Percentiles rank a stretch among this genome's conserved stretches.
These are phyloP conservation scores for Dermatemys mawii DNA, from an alignment of 2,113 vertebrate genomes.

Conservation along the genomic window DNA sequence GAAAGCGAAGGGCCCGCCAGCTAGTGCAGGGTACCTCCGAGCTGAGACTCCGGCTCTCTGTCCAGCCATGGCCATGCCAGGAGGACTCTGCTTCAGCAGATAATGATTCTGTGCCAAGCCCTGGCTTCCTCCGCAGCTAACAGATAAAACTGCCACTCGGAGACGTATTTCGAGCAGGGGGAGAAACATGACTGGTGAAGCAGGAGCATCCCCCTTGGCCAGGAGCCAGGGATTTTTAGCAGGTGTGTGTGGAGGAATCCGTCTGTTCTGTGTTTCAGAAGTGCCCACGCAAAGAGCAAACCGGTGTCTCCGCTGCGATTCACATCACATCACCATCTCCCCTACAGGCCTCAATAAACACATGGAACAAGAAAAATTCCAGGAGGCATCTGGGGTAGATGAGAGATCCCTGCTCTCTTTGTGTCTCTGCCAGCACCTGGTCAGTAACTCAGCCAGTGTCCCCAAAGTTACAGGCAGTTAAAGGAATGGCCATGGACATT, in stretches of 20 bases:
- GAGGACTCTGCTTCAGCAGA: neutral
- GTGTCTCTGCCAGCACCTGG: neutral
- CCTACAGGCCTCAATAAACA: neutral
- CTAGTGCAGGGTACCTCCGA: fast-evolving
- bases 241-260: neutral
- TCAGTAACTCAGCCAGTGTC: neutral
- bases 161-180: neutral
- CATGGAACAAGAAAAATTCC: neutral
- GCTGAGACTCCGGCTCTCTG: neutral
- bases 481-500: neutral
- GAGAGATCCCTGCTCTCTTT: neutral
- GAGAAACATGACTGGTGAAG: neutral
- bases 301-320: neutral
- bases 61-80: neutral
- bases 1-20: neutral
- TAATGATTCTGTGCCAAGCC: constrained; percentile 44
- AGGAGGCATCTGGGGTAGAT: neutral
- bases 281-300: neutral
- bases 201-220: neutral
- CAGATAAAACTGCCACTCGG: fast-evolving
- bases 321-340: neutral
- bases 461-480: no score
- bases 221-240: neutral
- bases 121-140: neutral
- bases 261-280: neutral